Conservation (phyloP, 1,140 invertebrate species). For the Acyrthosiphon pisum region DNA sequence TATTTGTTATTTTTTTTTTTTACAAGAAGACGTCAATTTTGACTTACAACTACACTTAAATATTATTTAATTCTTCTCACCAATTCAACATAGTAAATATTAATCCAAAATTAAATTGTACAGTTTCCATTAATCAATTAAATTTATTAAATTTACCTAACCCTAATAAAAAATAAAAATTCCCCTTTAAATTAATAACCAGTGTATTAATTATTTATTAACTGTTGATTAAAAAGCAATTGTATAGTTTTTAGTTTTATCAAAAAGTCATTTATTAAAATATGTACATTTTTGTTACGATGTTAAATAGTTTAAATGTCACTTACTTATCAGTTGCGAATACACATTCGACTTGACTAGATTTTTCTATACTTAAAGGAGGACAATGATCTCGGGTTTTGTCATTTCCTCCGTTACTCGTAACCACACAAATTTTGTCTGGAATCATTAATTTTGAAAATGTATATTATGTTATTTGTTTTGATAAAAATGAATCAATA, state of each 20-base stretch:
- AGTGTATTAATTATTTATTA: neutral
- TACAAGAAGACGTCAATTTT: neutral
- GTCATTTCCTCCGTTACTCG: neutral
- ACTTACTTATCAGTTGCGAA: slow-evolving; percentile 52
- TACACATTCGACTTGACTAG: slow-evolving; percentile 48
- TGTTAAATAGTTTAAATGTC: neutral
- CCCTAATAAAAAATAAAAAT: neutral
- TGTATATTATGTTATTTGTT: neutral
- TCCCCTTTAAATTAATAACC: neutral
- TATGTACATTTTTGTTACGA: neutral
- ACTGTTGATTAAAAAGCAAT: neutral
- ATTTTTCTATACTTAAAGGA: neutral
- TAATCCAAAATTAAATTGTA: neutral
- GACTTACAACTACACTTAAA: neutral
- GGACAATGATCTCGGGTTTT: slow-evolving; percentile 30
- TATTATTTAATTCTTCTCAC: neutral
- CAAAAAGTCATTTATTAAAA: neutral
- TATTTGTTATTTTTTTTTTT: neutral
- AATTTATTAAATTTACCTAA: neutral
- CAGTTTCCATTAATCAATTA: neutral
- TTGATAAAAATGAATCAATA: neutral
- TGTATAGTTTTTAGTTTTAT: neutral
- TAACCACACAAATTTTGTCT: slow-evolving; percentile 40
- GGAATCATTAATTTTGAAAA: neutral
- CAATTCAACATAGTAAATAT: neutral